Conservation (phyloP, 2,888 invertebrate species). For the Petrolisthes manimaculis region DNA sequence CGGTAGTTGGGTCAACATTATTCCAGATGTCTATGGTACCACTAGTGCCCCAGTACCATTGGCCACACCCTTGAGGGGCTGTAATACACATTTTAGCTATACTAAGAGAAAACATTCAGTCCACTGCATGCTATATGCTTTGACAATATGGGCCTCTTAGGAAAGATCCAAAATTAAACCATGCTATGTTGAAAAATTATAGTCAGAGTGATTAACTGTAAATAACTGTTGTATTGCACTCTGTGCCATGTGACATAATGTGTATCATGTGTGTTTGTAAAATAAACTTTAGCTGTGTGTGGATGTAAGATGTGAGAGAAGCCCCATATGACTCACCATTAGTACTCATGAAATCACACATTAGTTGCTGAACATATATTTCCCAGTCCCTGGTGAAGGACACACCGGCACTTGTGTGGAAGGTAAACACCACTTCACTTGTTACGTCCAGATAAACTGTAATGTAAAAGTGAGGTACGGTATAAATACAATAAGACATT, state of each 20-base stretch:
- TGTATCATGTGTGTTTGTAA: no score
- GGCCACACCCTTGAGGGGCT: slow-evolving; percentile 34
- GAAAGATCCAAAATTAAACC: no score
- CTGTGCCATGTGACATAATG: no score
- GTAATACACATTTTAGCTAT: not conserved
- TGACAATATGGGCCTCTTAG: not conserved
- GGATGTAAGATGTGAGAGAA: no score
- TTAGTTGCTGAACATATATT: slow-evolving; percentile 25
- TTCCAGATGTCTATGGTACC: slow-evolving; percentile 21
- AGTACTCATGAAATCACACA: slow-evolving; percentile 19
- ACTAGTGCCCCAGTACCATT: slow-evolving; percentile 32
- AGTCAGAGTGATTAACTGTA: no score
- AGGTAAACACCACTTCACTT: slow-evolving; percentile 10
- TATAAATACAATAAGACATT: not conserved
- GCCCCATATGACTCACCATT: not conserved
- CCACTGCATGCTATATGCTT: not conserved
- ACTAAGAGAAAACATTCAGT: not conserved
- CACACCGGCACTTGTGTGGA: slow-evolving; percentile 1
- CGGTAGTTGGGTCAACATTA: slow-evolving; percentile 14
- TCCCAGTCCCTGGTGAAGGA: slow-evolving; percentile 20
- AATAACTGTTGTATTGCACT: no score
- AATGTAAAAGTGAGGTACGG: not conserved
- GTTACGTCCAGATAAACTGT: slow-evolving; percentile 31
- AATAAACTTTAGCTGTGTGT: no score
- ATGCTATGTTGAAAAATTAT: no score